Evolutionary conservation across 2,113 vertebrate genomes (phyloP).

Genomic region (Phaetusa simplex): DNA sequence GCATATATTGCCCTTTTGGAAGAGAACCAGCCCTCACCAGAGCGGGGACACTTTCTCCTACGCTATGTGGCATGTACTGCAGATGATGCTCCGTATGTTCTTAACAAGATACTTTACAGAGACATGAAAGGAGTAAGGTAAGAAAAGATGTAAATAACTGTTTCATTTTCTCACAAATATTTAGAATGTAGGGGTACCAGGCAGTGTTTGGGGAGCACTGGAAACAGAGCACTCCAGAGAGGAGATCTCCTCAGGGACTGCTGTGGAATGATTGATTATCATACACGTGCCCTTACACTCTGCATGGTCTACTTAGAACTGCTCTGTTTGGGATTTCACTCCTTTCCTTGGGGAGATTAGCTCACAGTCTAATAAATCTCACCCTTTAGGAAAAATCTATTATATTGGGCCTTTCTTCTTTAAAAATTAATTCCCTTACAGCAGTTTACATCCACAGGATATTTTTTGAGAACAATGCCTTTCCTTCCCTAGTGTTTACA

Average conservation of each 20-base stretch:
- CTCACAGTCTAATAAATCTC: conserved; percentile 46
- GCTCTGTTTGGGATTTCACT: neutral
- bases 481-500: neutral
- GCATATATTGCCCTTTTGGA: conserved; percentile 80
- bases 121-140: conserved; percentile 81
- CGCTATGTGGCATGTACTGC: conserved; percentile 76
- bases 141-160: neutral
- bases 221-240: neutral
- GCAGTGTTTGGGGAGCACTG: neutral
- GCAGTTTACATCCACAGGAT: neutral
- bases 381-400: conserved; percentile 27
- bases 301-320: neutral
- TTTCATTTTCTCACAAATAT: neutral
- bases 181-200: neutral
- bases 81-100: conserved; percentile 69
- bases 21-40: conserved; percentile 54
- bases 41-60: conserved; percentile 52
- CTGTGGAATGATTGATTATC: neutral
- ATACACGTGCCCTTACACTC: neutral
- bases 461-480: conserved; percentile 14
- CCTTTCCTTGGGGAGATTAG: conserved; percentile 43
- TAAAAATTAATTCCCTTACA: conserved; percentile 39
- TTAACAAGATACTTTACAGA: conserved; percentile 73
- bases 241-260: neutral
- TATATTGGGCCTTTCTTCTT: conserved; percentile 7